These are phyloP conservation scores for Drosophila mulleri DNA, from an alignment of 2,888 invertebrate genomes.

Conservation along the genomic window DNA sequence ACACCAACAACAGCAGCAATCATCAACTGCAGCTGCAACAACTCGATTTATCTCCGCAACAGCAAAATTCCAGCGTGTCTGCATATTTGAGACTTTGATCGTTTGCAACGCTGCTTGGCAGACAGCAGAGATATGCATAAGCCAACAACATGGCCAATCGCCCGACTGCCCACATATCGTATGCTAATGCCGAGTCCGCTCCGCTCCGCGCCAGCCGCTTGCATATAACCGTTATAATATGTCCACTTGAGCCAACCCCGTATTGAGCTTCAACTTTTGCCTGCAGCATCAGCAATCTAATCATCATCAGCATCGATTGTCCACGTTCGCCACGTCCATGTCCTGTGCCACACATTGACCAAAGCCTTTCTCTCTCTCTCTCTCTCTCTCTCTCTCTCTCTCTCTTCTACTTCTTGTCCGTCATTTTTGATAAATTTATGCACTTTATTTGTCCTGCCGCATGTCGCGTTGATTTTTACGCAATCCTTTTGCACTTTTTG, in stretches of 20 bases:
- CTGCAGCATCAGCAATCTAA: slow-evolving; percentile 57
- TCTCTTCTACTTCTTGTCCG: slow-evolving; percentile 4
- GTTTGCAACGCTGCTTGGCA: slow-evolving; percentile 53
- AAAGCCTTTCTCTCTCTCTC: slow-evolving; percentile 23
- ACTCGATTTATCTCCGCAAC: background rate
- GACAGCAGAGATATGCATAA: slow-evolving; percentile 43
- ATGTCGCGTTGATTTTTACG: slow-evolving; percentile 76
- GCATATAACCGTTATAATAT: slow-evolving; percentile 58
- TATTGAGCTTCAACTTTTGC: slow-evolving; percentile 26
- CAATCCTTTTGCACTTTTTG: slow-evolving; percentile 59
- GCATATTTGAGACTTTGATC: slow-evolving; percentile 80
- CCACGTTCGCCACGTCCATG: slow-evolving; percentile 18
- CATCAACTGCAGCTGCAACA: slow-evolving; percentile 23
- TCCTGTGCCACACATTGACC: slow-evolving; percentile 63
- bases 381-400: background rate
- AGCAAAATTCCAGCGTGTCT: slow-evolving; percentile 69
- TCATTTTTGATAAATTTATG: slow-evolving; percentile 68
- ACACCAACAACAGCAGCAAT: slow-evolving; percentile 17
- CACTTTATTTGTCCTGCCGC: slow-evolving; percentile 75
- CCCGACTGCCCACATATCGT: slow-evolving; percentile 18
- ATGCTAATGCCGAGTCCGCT: slow-evolving; percentile 58
- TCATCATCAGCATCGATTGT: slow-evolving; percentile 60
- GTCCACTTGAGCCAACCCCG: slow-evolving; percentile 42
- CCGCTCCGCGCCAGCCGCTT: slow-evolving; percentile 5
- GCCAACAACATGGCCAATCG: slow-evolving; percentile 14